Percentiles rank a stretch among this genome's conserved stretches.
Conservation (phyloP, 2,888 invertebrate species). For the Dicyrtomina minuta region DNA sequence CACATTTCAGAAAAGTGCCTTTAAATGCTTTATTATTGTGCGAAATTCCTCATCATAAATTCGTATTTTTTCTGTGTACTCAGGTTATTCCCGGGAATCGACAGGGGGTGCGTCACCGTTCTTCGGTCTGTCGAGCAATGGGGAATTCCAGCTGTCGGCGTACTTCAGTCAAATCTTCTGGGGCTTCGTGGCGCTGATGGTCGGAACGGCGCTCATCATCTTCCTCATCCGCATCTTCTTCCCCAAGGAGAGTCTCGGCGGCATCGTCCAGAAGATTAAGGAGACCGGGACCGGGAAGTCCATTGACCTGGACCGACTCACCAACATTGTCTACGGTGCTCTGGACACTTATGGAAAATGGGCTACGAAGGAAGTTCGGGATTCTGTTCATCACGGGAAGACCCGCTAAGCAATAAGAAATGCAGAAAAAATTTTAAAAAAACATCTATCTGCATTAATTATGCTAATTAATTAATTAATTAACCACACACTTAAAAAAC, state of each 20-base stretch:
- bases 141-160: slow-evolving; percentile 47
- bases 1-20: no score
- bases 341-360: slow-evolving; percentile 44
- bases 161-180: slow-evolving; percentile 50
- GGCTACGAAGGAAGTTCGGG: slow-evolving; percentile 32
- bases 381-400: slow-evolving; percentile 8
- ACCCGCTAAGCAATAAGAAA: background rate
- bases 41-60: no score
- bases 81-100: no score
- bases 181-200: slow-evolving; percentile 35
- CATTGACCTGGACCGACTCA: slow-evolving; percentile 49
- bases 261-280: slow-evolving; percentile 40
- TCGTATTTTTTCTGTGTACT: no score
- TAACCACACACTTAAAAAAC: no score
- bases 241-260: slow-evolving; percentile 43
- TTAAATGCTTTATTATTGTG: no score
- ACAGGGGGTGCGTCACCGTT: slow-evolving; percentile 31
- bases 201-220: slow-evolving; percentile 32
- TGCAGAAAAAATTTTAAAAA: no score
- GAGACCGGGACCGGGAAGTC: slow-evolving; percentile 34
- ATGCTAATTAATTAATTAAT: no score
- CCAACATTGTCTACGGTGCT: slow-evolving; percentile 49
- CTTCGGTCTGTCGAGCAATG: slow-evolving; percentile 45
- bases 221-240: slow-evolving; percentile 36
- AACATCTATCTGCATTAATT: no score